These are phyloP conservation scores for Saxidomus purpurata DNA, from an alignment of 1,140 invertebrate species.

Conservation along the genomic window DNA sequence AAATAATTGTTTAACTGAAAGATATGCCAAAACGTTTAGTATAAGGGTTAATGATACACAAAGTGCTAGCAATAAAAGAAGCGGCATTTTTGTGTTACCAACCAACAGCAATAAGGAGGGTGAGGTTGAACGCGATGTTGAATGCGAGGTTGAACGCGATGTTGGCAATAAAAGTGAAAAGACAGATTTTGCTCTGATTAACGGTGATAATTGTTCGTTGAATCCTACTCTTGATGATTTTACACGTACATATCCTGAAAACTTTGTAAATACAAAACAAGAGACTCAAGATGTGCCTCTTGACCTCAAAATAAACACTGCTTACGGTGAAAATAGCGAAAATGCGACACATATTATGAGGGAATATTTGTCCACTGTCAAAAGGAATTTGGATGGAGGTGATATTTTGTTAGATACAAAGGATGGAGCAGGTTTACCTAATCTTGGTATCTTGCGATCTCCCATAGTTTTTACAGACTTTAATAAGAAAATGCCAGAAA, in stretches of 20 bases:
- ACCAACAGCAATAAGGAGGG: not conserved
- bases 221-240: not conserved
- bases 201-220: not conserved
- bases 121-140: not conserved
- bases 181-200: not conserved
- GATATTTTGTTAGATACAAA: not conserved
- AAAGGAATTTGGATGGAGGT: not conserved
- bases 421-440: not conserved
- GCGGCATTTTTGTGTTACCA: not conserved
- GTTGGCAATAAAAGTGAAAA: not conserved
- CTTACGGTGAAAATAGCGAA: not conserved
- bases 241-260: not conserved
- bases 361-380: not conserved
- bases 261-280: not conserved
- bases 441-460: not conserved
- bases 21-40: not conserved
- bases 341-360: not conserved
- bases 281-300: not conserved
- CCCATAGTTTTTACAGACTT: not conserved
- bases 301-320: not conserved
- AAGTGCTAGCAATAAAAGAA: not conserved
- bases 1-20: not conserved
- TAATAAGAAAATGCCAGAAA: not conserved
- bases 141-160: not conserved
- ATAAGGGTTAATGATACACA: not conserved